A percentile compares a stretch with the other conserved stretches of the same genome.
phyloP scores from a whole-genome alignment of 2,888 invertebrate species.

The Itoplectis maculator region DNA sequence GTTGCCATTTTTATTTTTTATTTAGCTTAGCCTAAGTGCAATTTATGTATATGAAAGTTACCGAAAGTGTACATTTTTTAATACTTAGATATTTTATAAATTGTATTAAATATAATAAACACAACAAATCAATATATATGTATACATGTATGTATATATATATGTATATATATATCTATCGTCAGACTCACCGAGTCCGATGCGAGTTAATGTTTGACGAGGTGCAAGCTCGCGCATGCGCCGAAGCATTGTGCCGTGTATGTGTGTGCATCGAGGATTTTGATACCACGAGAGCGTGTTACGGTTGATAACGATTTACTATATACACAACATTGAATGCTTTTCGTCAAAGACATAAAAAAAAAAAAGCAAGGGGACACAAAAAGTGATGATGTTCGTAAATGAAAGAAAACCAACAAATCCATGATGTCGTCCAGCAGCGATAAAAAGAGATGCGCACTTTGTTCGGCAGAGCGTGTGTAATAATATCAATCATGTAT shows the following conservation, averaged over 20 bases:
- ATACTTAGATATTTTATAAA: constrained; percentile 80
- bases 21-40: constrained; percentile 77
- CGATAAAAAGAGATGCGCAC: constrained; percentile 41
- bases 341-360: constrained; percentile 11
- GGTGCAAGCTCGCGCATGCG: constrained; percentile 7
- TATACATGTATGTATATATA: constrained; percentile 28
- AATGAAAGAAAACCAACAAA: constrained; percentile 19
- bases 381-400: constrained; percentile 30
- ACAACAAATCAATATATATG: constrained; percentile 16
- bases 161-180: constrained; percentile 44
- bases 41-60: constrained; percentile 83
- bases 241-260: neutral
- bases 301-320: constrained; percentile 45
- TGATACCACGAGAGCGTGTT: constrained; percentile 53
- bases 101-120: constrained; percentile 52
- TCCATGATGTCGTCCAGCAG: constrained; percentile 35
- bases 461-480: constrained; percentile 35
- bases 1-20: constrained; percentile 78
- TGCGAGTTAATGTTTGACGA: constrained; percentile 11
- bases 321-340: constrained; percentile 38
- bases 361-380: constrained; percentile 2
- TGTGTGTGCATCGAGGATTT: constrained; percentile 49
- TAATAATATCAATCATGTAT: constrained; percentile 60
- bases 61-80: constrained; percentile 83
- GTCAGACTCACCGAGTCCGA: constrained; percentile 4